Conservation (phyloP, 2,113 vertebrate species). For the Nycticebus coucang region DNA sequence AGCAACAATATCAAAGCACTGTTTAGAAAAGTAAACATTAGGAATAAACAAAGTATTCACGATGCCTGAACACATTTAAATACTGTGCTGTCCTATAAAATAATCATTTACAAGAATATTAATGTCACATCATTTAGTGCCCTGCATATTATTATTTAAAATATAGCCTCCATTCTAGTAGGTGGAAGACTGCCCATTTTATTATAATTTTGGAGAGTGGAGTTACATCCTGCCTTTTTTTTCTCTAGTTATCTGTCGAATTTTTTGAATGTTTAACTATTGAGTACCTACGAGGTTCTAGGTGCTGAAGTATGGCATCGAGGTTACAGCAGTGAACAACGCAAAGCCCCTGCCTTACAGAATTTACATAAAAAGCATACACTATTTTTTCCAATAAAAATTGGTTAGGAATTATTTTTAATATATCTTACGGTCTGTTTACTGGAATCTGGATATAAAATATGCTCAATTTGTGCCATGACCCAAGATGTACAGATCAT, state of each 20-base stretch:
- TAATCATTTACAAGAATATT: not conserved
- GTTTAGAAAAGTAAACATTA: not conserved
- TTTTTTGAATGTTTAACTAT: not conserved
- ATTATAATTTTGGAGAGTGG: not conserved
- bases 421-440: not conserved
- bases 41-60: not conserved
- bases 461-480: not conserved
- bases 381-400: not conserved
- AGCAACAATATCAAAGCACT: not conserved
- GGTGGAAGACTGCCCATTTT: not conserved
- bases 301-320: not conserved
- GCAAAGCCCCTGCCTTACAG: not conserved
- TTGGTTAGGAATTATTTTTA: not conserved
- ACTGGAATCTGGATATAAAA: not conserved
- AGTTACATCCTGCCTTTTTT: not conserved
- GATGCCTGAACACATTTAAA: not conserved
- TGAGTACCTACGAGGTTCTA: not conserved
- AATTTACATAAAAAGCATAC: not conserved
- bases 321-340: not conserved
- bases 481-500: not conserved
- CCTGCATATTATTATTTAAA: not conserved
- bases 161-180: not conserved
- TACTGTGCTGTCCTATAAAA: not conserved
- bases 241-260: not conserved
- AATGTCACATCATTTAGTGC: not conserved